Conservation (phyloP, 1,140 invertebrate genomes). For the Octopus bimaculoides region DNA sequence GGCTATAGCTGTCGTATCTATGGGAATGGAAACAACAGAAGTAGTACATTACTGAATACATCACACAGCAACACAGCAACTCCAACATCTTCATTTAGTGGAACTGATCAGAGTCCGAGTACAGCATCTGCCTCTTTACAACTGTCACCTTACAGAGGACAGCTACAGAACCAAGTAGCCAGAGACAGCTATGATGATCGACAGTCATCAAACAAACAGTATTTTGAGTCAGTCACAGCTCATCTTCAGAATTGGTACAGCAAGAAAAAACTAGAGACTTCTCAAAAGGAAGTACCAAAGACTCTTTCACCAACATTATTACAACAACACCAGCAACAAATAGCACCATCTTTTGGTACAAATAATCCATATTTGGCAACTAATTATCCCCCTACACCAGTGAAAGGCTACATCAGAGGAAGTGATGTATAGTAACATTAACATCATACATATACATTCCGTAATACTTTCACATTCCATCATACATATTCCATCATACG, state of each 20-base stretch:
- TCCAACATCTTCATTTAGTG: constrained; percentile 46
- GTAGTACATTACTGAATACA: constrained; percentile 15
- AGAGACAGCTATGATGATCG: background rate
- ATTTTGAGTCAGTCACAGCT: background rate
- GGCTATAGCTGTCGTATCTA: constrained; percentile 51
- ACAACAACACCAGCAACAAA: constrained; percentile 9
- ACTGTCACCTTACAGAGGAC: background rate
- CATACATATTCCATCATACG: no score
- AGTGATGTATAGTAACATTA: no score
- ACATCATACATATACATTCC: no score
- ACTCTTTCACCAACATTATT: background rate
- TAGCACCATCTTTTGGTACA: background rate
- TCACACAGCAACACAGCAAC: constrained; percentile 36
- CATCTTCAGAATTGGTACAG: constrained; percentile 48
- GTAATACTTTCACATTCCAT: no score
- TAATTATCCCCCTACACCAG: no score
- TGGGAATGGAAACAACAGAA: constrained; percentile 21
- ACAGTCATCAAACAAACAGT: background rate
- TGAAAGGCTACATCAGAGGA: no score
- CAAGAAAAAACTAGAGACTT: constrained; percentile 40
- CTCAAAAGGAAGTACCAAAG: constrained; percentile 22
- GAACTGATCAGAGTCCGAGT: constrained; percentile 39
- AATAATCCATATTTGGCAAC: no score
- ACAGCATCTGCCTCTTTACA: background rate
- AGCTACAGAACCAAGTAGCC: background rate